Evolutionary conservation across 2,888 invertebrate species (phyloP).

Genomic region (Brachycybe producta): DNA sequence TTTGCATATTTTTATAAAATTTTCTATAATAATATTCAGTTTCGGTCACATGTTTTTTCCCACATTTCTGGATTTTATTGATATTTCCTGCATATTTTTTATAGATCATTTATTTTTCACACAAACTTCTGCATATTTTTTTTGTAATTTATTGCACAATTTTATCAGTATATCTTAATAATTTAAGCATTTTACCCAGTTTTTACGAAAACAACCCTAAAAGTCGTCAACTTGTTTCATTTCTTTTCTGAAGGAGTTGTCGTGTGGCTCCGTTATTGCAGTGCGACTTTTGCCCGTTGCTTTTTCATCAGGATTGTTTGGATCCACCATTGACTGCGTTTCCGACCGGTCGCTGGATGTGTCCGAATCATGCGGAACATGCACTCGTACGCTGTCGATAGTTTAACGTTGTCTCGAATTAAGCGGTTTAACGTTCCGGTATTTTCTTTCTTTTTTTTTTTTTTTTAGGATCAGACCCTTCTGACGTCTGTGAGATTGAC

Average conservation of each 20-base stretch:
- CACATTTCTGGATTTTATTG: background rate
- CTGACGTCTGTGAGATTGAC: slow-evolving; percentile 69
- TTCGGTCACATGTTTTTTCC: no score
- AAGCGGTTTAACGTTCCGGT: background rate
- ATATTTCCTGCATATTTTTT: background rate
- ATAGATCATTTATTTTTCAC: background rate
- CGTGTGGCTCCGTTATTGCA: slow-evolving; percentile 68
- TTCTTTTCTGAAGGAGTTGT: slow-evolving; percentile 52
- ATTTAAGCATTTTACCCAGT: background rate
- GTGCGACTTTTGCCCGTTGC: slow-evolving; percentile 84
- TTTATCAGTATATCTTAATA: background rate
- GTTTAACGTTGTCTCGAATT: slow-evolving; percentile 1
- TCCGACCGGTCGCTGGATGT: slow-evolving; percentile 91
- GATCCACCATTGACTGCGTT: slow-evolving; percentile 80
- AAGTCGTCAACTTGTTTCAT: background rate
- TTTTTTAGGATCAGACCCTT: slow-evolving; percentile 39
- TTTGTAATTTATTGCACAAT: background rate
- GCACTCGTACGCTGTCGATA: slow-evolving; percentile 32
- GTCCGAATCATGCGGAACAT: slow-evolving; percentile 90
- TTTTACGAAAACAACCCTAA: background rate
- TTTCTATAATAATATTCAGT: no score
- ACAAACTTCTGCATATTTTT: background rate
- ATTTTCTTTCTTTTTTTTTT: background rate
- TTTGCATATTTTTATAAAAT: no score
- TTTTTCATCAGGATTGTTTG: slow-evolving; percentile 86